These are phyloP conservation scores for Nebria salina DNA, from an alignment of 2,888 invertebrate species.

Conservation along the genomic window DNA sequence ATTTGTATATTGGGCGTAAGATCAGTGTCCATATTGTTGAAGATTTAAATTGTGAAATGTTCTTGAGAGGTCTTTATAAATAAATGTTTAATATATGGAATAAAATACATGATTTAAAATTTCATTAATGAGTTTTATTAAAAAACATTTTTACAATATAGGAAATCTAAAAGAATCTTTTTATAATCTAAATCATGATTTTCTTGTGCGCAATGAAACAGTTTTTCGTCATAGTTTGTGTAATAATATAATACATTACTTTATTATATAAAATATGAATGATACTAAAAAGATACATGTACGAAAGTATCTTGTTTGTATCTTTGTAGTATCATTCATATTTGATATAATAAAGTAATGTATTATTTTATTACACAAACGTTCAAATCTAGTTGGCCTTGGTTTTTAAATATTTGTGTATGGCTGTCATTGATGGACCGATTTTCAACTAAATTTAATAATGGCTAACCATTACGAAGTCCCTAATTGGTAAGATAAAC, in stretches of 20 bases:
- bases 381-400: slow-evolving; percentile 6
- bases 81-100: slow-evolving; percentile 45
- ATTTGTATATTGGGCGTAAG: slow-evolving; percentile 2
- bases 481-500: slow-evolving; percentile 79
- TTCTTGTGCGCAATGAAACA: too few relatives aligned
- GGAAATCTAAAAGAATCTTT: too few relatives aligned
- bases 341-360: too few relatives aligned
- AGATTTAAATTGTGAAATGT: slow-evolving; percentile 38
- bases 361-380: too few relatives aligned
- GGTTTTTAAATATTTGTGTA: slow-evolving; percentile 7
- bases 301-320: too few relatives aligned
- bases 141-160: too few relatives aligned
- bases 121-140: neutral
- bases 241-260: too few relatives aligned
- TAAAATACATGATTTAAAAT: neutral
- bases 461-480: slow-evolving; percentile 94
- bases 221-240: too few relatives aligned
- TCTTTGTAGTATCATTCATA: too few relatives aligned
- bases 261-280: too few relatives aligned
- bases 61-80: slow-evolving; percentile 45
- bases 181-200: too few relatives aligned
- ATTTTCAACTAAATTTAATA: slow-evolving; percentile 36
- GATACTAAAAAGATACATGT: too few relatives aligned
- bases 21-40: slow-evolving; percentile 30
- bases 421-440: neutral